phyloP scores from a whole-genome alignment of 2,113 vertebrate species.

The Bambusicola thoracicus region DNA sequence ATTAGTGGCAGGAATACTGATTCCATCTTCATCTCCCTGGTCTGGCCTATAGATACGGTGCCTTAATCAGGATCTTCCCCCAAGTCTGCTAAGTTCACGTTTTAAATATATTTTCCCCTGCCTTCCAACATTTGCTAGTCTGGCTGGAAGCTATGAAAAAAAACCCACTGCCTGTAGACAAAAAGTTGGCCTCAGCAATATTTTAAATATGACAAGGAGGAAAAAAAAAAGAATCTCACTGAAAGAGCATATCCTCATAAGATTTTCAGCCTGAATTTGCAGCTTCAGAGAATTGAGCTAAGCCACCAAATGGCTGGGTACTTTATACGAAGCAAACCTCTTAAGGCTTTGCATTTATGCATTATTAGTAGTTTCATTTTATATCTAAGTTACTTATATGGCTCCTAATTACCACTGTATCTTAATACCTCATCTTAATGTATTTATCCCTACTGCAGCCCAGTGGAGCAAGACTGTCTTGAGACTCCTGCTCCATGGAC shows the following conservation, averaged over 20 bases:
- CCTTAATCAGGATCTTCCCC: constrained; percentile 28
- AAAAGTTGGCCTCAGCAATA: constrained; percentile 53
- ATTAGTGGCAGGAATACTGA: constrained; percentile 57
- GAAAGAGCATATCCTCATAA: background rate
- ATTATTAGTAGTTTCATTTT: constrained; percentile 69
- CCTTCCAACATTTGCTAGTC: background rate
- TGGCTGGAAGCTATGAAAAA: background rate
- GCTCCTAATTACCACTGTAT: constrained; percentile 56
- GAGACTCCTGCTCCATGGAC: background rate
- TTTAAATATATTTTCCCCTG: background rate
- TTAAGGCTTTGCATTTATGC: constrained; percentile 70
- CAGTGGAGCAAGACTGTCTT: background rate
- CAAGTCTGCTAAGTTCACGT: constrained; percentile 7
- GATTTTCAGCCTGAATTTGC: constrained; percentile 52
- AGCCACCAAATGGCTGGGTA: constrained; percentile 29
- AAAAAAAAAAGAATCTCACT: background rate
- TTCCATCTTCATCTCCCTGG: constrained; percentile 21
- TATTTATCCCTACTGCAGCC: constrained; percentile 39
- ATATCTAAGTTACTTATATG: constrained; percentile 56
- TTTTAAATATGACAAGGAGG: constrained; percentile 20
- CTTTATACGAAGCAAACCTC: constrained; percentile 57
- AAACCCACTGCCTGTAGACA: background rate
- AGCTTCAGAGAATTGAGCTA: constrained; percentile 54
- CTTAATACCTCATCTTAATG: constrained; percentile 53
- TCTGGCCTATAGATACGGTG: constrained; percentile 40